Evolutionary conservation across 2,888 invertebrate genomes (phyloP).

Genomic region (Drosophila algonquin): DNA sequence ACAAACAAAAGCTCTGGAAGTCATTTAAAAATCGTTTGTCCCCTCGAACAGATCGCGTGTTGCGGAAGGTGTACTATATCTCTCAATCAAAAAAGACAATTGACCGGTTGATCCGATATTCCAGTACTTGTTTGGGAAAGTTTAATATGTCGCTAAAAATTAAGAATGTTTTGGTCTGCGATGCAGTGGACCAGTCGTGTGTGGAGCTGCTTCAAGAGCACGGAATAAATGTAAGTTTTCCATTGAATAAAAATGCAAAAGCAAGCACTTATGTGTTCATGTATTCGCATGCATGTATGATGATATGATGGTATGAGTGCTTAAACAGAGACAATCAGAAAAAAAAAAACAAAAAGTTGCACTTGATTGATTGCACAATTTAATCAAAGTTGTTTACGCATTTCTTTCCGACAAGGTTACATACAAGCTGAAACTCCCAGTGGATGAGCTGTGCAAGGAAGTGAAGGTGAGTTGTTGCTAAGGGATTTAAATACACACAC

Average conservation of each 20-base stretch:
- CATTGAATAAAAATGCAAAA: slow-evolving; percentile 1
- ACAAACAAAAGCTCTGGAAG: slow-evolving; percentile 32
- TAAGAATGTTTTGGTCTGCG: slow-evolving; percentile 94
- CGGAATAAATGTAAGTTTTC: slow-evolving; percentile 89
- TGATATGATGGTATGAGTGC: slow-evolving; percentile 1
- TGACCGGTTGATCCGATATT: background rate
- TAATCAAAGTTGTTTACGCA: slow-evolving; percentile 33
- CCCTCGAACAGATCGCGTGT: slow-evolving; percentile 40
- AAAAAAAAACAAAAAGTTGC: background rate
- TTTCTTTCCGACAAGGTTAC: slow-evolving; percentile 80
- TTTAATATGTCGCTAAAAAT: slow-evolving; percentile 87
- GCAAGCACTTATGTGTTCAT: background rate
- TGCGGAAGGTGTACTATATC: slow-evolving; percentile 9
- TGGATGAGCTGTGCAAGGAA: slow-evolving; percentile 91
- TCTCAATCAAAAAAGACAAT: background rate
- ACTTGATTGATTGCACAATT: slow-evolving; percentile 42
- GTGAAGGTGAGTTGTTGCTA: slow-evolving; percentile 88
- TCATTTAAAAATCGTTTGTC: slow-evolving; percentile 57
- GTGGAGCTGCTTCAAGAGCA: slow-evolving; percentile 90
- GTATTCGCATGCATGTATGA: slow-evolving; percentile 1
- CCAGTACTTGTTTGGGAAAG: slow-evolving; percentile 21
- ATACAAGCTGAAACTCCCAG: slow-evolving; percentile 90
- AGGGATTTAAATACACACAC: slow-evolving; percentile 1
- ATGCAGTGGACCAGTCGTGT: slow-evolving; percentile 95
- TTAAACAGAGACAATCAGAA: background rate